A percentile compares a stretch with the other conserved stretches of the same genome.
These are phyloP conservation scores for Creontiades dilutus DNA, from an alignment of 2,888 invertebrate genomes.

Conservation along the genomic window DNA sequence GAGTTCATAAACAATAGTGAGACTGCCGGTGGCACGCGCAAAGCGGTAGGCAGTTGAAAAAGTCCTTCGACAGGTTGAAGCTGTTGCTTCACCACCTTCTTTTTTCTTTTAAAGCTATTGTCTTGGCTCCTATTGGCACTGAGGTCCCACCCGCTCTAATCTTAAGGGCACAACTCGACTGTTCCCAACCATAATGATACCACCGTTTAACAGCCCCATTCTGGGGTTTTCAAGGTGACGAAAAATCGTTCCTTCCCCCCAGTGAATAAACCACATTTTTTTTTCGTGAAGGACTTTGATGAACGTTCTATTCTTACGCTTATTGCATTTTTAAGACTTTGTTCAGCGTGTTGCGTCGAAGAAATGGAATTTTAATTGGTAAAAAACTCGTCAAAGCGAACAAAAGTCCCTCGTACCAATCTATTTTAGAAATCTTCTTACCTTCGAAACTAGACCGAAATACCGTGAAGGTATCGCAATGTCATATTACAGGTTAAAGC, in stretches of 20 bases:
- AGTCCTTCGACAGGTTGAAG: conserved; percentile 21
- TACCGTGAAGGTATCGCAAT: too few relatives aligned
- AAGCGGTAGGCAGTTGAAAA: conserved; percentile 18
- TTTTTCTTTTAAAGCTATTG: conserved; percentile 34
- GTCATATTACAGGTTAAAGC: too few relatives aligned
- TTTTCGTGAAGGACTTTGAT: not conserved
- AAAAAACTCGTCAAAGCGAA: too few relatives aligned
- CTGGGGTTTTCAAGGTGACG: not conserved
- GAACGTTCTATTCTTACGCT: not conserved
- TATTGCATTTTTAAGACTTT: too few relatives aligned
- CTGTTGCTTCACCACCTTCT: conserved; percentile 15
- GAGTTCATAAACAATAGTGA: conserved; percentile 3
- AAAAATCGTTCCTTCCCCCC: conserved; percentile 14
- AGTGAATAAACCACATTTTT: conserved; percentile 18
- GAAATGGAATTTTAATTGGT: too few relatives aligned
- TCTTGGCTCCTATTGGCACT: conserved; percentile 17
- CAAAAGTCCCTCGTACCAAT: too few relatives aligned
- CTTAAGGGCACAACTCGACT: conserved; percentile 24
- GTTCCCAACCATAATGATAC: conserved; percentile 2
- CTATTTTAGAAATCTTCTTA: too few relatives aligned
- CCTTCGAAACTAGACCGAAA: too few relatives aligned
- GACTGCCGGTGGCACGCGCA: conserved; percentile 4
- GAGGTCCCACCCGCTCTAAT: conserved; percentile 23
- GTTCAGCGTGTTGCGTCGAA: too few relatives aligned
- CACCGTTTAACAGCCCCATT: not conserved